phyloP scores from a whole-genome alignment of 2,797 vertebrate species.

The Parambassis ranga region DNA sequence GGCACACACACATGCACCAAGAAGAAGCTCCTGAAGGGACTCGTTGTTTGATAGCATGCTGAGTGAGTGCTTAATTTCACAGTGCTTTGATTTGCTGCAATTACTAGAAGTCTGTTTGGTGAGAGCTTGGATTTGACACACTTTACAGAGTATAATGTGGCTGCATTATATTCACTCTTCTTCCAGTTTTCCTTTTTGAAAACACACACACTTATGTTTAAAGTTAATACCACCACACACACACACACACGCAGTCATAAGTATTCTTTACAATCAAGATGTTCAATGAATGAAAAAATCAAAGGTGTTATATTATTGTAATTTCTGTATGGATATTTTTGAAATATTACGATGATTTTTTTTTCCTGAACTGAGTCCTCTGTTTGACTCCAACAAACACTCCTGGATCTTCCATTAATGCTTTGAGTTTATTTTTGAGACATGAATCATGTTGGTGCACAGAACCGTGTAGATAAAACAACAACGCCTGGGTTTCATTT shows the following conservation, averaged over 20 bases:
- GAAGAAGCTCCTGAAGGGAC: constrained; percentile 41
- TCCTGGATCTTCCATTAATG: constrained; percentile 63
- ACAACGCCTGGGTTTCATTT: constrained; percentile 36
- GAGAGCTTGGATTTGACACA: constrained; percentile 72
- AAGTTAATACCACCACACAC: constrained; percentile 53
- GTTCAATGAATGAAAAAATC: constrained; percentile 39
- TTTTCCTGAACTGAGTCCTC: constrained; percentile 57
- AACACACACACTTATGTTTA: constrained; percentile 56
- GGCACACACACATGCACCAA: constrained; percentile 30
- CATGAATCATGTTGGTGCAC: constrained; percentile 41
- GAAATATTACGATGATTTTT: constrained; percentile 45
- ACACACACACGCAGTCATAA: constrained; percentile 26
- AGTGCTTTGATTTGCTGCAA: constrained; percentile 75
- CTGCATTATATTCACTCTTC: constrained; percentile 62
- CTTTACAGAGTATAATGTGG: constrained; percentile 63
- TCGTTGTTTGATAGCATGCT: constrained; percentile 70
- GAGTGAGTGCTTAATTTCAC: constrained; percentile 74
- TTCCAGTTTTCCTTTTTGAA: constrained; percentile 66
- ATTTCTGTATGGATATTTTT: constrained; percentile 59
- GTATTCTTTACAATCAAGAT: constrained; percentile 53
- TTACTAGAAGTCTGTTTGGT: constrained; percentile 71
- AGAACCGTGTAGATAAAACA: constrained; percentile 57
- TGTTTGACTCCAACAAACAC: constrained; percentile 53
- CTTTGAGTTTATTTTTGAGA: constrained; percentile 43
- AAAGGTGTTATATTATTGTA: constrained; percentile 61